Base-by-base conservation (phyloP, 2,797 vertebrate genomes). In the Myioborus melanocephalus region DNA sequence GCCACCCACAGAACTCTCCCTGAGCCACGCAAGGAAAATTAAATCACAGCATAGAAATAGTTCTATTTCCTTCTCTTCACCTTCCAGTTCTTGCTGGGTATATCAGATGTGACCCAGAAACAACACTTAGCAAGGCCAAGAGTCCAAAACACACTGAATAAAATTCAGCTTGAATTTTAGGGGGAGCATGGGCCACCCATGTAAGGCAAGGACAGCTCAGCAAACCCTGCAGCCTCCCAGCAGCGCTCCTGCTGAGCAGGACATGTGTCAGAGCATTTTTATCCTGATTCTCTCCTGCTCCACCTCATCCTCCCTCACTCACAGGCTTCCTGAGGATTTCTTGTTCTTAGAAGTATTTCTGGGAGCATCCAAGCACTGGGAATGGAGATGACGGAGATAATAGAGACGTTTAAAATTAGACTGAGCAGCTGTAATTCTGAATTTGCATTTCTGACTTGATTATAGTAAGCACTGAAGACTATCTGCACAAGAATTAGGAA, bases 391-490 rank as follows among this genome's bases (percentile, higher is more conserved):
- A 93, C 32, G 78, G 68, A 83, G 89, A 95, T 92, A 96, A 93
- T 73, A 30, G 91, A 77, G 49, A 89, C 1, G 4, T 85, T 96
- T 95, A 95, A 96, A 96, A 96, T 96, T 95, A 96, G 95, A 77
- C 87, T 57, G 68, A 91, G 95, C 94, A 96, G 96, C 94, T 96
- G 95, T 89, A 94, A 94, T 83, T 87, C 91, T 35, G 84, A 44
- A 96, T 96, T 96, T 96, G 89, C 94, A 92, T 94, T 92, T 85
- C 89, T 87, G 93, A 83, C 94, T 94, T 91, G 75, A 96, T 96
- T 95, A 93, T 94, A 96, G 94, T 89, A 93, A 87, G 91, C 78
- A 85, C 68, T 85, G 81, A 73, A 69, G 78, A 94, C 59, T 79
- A 55, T 84, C 63, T 77, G 81, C 86, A 32, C 56, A 43, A 85